A percentile compares a stretch with the other conserved stretches of the same genome.
phyloP scores from a whole-genome alignment of 2,888 invertebrate species.

The Agrotis puta region DNA sequence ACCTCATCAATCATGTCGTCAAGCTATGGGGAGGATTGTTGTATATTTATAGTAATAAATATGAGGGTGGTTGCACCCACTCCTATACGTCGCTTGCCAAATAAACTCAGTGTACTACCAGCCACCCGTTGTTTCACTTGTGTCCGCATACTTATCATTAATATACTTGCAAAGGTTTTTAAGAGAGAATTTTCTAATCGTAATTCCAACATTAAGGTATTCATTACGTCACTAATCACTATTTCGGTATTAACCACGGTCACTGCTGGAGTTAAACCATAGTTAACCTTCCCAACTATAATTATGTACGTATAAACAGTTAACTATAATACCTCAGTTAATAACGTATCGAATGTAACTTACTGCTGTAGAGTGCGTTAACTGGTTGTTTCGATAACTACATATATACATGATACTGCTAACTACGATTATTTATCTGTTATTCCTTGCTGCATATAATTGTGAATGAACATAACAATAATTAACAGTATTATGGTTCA shows the following conservation, averaged over 20 bases:
- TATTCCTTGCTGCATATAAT: conserved; percentile 21
- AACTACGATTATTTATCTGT: conserved; percentile 3
- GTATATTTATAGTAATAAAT: too few species aligned
- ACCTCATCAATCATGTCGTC: too few species aligned
- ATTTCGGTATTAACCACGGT: not conserved
- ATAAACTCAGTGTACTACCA: too few species aligned
- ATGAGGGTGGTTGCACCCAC: too few species aligned
- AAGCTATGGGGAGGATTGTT: too few species aligned
- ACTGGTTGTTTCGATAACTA: conserved; percentile 24
- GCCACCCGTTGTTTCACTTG: too few species aligned
- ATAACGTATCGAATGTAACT: conserved; percentile 35
- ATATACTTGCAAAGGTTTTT: not conserved
- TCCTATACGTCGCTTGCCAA: too few species aligned
- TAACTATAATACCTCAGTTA: conserved; percentile 27
- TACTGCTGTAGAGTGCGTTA: conserved; percentile 19
- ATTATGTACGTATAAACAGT: conserved; percentile 11
- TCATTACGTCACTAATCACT: not conserved
- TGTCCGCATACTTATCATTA: too few species aligned
- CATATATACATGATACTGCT: conserved; percentile 7
- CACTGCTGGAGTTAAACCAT: conserved; percentile 10
- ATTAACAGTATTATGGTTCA: conserved; percentile 8
- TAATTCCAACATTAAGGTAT: not conserved
- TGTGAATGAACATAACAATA: conserved; percentile 16
- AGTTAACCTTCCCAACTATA: conserved; percentile 13
- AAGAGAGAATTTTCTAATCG: too few species aligned